Percentiles rank a stretch among this genome's conserved stretches.
phyloP scores from a whole-genome alignment of 2,797 vertebrate genomes.

The Brotula barbata region DNA sequence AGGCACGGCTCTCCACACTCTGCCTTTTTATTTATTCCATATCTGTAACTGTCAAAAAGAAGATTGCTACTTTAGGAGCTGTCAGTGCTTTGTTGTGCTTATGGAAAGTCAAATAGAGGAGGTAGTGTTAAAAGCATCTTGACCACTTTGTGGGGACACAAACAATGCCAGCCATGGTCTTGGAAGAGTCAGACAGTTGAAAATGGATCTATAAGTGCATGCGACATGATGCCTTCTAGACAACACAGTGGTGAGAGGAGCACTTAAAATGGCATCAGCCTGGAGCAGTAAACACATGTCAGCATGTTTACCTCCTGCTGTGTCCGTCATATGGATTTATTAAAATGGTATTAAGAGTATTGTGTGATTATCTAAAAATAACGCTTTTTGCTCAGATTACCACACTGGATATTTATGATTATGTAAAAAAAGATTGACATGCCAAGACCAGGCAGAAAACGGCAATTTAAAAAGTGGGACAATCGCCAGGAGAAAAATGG shows the following conservation, averaged over 20 bases:
- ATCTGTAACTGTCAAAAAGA: conserved; percentile 81
- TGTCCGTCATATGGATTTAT: conserved; percentile 53
- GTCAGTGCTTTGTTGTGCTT: conserved; percentile 73
- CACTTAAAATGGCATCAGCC: conserved; percentile 57
- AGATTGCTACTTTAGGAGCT: conserved; percentile 79
- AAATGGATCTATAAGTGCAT: conserved; percentile 56
- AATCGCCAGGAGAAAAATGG: conserved; percentile 20
- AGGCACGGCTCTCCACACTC: conserved; percentile 66
- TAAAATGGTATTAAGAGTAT: conserved; percentile 53
- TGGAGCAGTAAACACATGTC: conserved; percentile 42
- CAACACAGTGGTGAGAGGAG: conserved; percentile 46
- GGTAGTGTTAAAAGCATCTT: conserved; percentile 74
- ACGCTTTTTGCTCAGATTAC: conserved; percentile 45
- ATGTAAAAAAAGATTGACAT: conserved; percentile 33
- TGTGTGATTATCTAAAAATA: conserved; percentile 41
- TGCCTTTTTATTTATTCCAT: conserved; percentile 79
- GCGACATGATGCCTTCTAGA: conserved; percentile 49
- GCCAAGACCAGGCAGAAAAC: conserved; percentile 7
- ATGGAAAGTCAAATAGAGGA: conserved; percentile 76
- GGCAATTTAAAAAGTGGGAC: neutral
- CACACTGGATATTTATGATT: conserved; percentile 24
- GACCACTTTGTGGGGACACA: conserved; percentile 73
- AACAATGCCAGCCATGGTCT: conserved; percentile 60
- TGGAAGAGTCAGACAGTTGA: conserved; percentile 55
- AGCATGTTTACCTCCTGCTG: conserved; percentile 32